Conservation (phyloP, 2,797 vertebrate genomes). For the Limosa lapponica region DNA sequence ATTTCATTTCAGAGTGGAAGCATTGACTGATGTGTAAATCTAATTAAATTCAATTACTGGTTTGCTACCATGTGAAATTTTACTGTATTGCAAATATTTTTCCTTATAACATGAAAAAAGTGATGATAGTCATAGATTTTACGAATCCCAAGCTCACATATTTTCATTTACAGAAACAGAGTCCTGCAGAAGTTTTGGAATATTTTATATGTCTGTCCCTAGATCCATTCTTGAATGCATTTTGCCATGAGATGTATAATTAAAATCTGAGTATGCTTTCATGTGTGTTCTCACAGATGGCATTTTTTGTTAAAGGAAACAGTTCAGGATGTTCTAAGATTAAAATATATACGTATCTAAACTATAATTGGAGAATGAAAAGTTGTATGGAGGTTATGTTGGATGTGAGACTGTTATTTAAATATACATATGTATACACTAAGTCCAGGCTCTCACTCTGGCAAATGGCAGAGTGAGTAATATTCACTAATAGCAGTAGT, state of each 20-base stretch:
- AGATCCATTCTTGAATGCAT: conserved; percentile 50
- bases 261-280: conserved; percentile 67
- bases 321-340: conserved; percentile 71
- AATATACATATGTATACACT: not conserved
- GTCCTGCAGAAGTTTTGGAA: conserved; percentile 28
- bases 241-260: conserved; percentile 67
- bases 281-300: conserved; percentile 71
- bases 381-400: conserved; percentile 27
- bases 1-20: conserved; percentile 32
- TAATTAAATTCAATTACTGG: conserved; percentile 42
- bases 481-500: not conserved
- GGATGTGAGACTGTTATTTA: conserved; percentile 19
- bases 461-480: not conserved
- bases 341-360: conserved; percentile 65
- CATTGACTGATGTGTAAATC: conserved; percentile 40
- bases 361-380: conserved; percentile 49
- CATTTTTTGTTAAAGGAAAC: conserved; percentile 68
- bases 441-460: not conserved
- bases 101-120: conserved; percentile 33
- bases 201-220: conserved; percentile 49
- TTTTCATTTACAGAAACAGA: conserved; percentile 51
- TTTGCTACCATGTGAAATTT: conserved; percentile 19
- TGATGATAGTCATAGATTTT: not conserved
- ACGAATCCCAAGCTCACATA: conserved; percentile 15
- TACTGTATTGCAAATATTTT: conserved; percentile 40